Evolutionary conservation across 1,140 invertebrate genomes (phyloP).

Genomic region (Octopus sinensis): DNA sequence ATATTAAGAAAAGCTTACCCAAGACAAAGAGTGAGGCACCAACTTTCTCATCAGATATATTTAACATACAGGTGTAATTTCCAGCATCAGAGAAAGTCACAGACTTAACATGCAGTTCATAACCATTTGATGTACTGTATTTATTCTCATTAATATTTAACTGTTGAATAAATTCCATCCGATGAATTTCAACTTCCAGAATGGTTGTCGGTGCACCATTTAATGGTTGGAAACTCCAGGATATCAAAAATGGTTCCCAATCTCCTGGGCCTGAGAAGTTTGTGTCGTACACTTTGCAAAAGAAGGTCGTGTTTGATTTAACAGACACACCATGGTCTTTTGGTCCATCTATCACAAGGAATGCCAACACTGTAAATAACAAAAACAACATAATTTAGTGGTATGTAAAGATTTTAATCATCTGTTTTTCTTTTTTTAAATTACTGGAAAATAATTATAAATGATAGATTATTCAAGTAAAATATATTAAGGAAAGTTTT

Average conservation of each 20-base stretch:
- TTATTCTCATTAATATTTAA: neutral
- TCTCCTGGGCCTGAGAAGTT: neutral
- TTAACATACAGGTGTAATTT: conserved; percentile 7
- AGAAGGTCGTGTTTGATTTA: neutral
- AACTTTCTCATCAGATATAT: neutral
- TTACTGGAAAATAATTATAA: neutral
- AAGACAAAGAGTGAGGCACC: neutral
- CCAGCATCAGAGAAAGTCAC: conserved; percentile 3
- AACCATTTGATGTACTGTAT: conserved; percentile 2
- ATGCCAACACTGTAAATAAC: neutral
- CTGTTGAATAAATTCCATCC: neutral
- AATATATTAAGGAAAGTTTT: no score
- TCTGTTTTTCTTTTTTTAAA: neutral
- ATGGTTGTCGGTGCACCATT: neutral
- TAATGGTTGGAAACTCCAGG: neutral
- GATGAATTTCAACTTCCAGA: neutral
- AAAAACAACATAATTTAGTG: neutral
- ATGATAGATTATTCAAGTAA: no score
- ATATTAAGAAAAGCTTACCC: neutral
- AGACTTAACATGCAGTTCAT: neutral
- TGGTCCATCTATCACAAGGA: neutral
- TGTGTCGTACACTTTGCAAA: conserved; percentile 4
- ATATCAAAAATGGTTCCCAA: conserved; percentile 1
- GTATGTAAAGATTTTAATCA: neutral
- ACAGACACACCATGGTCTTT: neutral